Evolutionary conservation across 1,140 invertebrate species (phyloP).

Genomic region (Bombus balteatus): DNA sequence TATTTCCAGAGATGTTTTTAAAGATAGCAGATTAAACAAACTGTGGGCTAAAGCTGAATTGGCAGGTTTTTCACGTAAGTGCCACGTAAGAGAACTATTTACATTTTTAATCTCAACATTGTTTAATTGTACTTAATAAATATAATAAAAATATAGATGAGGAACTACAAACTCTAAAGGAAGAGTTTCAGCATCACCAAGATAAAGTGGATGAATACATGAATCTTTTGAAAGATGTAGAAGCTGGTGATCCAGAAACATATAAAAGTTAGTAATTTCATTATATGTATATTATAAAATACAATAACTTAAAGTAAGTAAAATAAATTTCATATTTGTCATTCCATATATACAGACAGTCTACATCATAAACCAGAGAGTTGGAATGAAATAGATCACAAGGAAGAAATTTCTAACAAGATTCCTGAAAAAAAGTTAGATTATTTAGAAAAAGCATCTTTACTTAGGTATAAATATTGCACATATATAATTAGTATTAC

Average conservation of each 20-base stretch:
- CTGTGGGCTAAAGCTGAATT: slow-evolving; percentile 95
- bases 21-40: slow-evolving; percentile 94
- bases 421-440: slow-evolving; percentile 84
- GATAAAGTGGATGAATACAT: slow-evolving; percentile 96
- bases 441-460: slow-evolving; percentile 86
- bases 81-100: not conserved
- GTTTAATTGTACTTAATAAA: not conserved
- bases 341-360: slow-evolving; percentile 76
- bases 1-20: slow-evolving; percentile 89
- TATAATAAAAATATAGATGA: slow-evolving; percentile 82
- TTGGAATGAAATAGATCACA: slow-evolving; percentile 84
- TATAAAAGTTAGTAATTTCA: slow-evolving; percentile 86
- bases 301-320: slow-evolving; percentile 23
- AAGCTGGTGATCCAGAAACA: slow-evolving; percentile 81
- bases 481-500: not conserved
- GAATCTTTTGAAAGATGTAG: slow-evolving; percentile 88
- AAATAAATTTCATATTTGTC: slow-evolving; percentile 37
- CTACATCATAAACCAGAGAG: slow-evolving; percentile 83
- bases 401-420: slow-evolving; percentile 85
- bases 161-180: slow-evolving; percentile 91
- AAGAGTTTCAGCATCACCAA: slow-evolving; percentile 96
- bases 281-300: slow-evolving; percentile 22
- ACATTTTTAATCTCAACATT: not conserved
- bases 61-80: slow-evolving; percentile 89
- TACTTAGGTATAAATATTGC: slow-evolving; percentile 81